Percentiles rank a stretch among this genome's conserved stretches.
These are phyloP conservation scores for Marmota flaviventris DNA, from an alignment of 2,113 vertebrate species.

Conservation along the genomic window DNA sequence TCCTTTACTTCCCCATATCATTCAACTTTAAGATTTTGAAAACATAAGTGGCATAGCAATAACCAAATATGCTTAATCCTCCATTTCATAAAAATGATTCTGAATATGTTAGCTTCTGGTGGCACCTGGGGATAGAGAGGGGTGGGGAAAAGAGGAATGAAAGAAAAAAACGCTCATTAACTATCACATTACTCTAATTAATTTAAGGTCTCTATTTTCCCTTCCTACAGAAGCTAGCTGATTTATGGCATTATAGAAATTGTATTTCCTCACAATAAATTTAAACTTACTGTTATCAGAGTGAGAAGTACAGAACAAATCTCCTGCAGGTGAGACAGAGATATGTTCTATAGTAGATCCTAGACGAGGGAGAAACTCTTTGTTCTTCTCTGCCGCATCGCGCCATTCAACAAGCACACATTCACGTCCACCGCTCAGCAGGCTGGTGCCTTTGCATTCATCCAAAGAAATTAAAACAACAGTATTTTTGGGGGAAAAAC, in stretches of 20 bases:
- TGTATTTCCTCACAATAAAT: not conserved
- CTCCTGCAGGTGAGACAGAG: conserved; percentile 91
- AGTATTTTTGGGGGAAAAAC: not conserved
- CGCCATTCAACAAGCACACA: conserved; percentile 96
- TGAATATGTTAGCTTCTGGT: not conserved
- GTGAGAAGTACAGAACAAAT: conserved; percentile 93
- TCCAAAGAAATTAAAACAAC: not conserved
- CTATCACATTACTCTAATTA: not conserved
- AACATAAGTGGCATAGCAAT: not conserved
- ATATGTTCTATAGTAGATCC: conserved; percentile 94
- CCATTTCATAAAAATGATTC: not conserved
- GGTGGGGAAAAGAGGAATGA: not conserved
- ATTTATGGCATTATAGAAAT: not conserved
- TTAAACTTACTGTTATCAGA: conserved; percentile 95
- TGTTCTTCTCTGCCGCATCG: conserved; percentile 88
- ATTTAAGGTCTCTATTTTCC: not conserved
- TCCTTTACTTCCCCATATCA: not conserved
- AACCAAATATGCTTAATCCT: not conserved
- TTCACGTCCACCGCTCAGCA: conserved; percentile 96
- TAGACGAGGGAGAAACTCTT: conserved; percentile 95
- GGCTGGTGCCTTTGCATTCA: conserved; percentile 89
- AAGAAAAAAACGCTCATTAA: not conserved
- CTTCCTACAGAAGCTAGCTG: not conserved
- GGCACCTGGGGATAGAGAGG: not conserved
- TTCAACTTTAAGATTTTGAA: not conserved